A percentile compares a stretch with the other conserved stretches of the same genome.
phyloP scores from a whole-genome alignment of 2,797 vertebrate genomes.

The Gymnodraco acuticeps region DNA sequence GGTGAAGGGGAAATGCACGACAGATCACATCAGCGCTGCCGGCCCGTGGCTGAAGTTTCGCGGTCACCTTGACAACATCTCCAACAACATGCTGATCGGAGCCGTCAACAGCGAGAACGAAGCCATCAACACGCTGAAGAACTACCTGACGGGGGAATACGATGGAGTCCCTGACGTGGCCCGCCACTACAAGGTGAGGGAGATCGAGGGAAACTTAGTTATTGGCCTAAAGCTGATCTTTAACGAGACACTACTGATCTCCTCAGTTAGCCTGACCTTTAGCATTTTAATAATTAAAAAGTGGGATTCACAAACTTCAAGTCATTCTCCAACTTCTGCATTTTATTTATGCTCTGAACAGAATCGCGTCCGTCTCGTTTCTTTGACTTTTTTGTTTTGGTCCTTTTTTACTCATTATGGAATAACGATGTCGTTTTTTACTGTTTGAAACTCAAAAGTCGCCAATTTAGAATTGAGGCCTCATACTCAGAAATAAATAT shows the following conservation, averaged over 20 bases:
- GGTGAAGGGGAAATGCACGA: constrained; percentile 98
- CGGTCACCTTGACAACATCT: constrained; percentile 97
- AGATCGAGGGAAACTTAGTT: background rate
- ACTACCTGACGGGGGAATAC: constrained; percentile 90
- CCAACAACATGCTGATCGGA: constrained; percentile 96
- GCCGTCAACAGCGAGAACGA: constrained; percentile 94
- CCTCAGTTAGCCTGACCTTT: background rate
- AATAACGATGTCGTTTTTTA: background rate
- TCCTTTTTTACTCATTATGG: background rate
- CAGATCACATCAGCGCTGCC: constrained; percentile 96
- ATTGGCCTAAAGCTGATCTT: background rate
- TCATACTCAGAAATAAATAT: too few relatives aligned
- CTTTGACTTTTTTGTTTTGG: background rate
- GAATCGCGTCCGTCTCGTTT: background rate
- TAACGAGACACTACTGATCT: background rate
- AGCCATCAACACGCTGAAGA: constrained; percentile 92
- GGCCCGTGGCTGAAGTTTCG: constrained; percentile 98
- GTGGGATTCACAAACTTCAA: background rate
- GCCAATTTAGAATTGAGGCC: too few relatives aligned
- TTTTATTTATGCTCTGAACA: background rate
- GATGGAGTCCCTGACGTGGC: constrained; percentile 94
- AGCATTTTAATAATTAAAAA: background rate
- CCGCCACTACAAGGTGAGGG: constrained; percentile 93
- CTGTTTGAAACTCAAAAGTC: background rate
- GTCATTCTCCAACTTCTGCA: background rate